Base-by-base conservation (phyloP, 2,113 vertebrate species). In the Brachionichthys hirsutus region DNA sequence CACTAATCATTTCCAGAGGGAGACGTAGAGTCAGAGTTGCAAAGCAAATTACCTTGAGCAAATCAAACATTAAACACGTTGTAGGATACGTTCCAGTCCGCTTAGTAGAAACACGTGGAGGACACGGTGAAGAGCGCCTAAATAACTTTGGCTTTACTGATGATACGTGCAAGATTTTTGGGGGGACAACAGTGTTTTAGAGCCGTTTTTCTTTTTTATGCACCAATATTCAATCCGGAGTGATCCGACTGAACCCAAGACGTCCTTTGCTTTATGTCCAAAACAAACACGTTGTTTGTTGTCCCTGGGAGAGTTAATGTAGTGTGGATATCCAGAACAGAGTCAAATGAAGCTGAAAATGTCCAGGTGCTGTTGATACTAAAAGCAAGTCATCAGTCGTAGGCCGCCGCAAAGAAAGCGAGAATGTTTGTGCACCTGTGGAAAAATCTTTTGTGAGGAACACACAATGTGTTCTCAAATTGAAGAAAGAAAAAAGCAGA, bases 1-100 rank as follows among this genome's bases (percentile, higher is more conserved):
- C 63, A 79, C 75, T 92, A 94, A 95, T 93, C 87, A 89, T 86
- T 93, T 88, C 92, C 94, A 95, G 92, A 93, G 79, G 70, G 83
- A 79, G 67, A 67, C 48, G 16, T 14, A 42, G 67, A 59, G 41
- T n/a, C 48, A 55, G 24, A 72, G 62, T 65, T 60, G 66, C 54
- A 53, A n/a, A 60, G 51, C 47, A 56, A 46, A 46, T 48, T 58
- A 65, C 52, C 42, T 68, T 62, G n/a, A 67, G 44, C 51, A 51
- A 65, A 66, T 59, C 41, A 67, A 60, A 72, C 47, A 53, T 53
- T 61, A 54, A 60, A 62, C 51, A 52, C 24, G 8, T 49, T 36
- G 12, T 34, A 13, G 24, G 35, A 67, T 54, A 12, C 24, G 63
- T 30, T 67, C n/a, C 47, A 49, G 12, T 3, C 38, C 22, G 57